These are phyloP conservation scores for Agrochola circellaris DNA, from an alignment of 2,888 invertebrate genomes.

Conservation along the genomic window DNA sequence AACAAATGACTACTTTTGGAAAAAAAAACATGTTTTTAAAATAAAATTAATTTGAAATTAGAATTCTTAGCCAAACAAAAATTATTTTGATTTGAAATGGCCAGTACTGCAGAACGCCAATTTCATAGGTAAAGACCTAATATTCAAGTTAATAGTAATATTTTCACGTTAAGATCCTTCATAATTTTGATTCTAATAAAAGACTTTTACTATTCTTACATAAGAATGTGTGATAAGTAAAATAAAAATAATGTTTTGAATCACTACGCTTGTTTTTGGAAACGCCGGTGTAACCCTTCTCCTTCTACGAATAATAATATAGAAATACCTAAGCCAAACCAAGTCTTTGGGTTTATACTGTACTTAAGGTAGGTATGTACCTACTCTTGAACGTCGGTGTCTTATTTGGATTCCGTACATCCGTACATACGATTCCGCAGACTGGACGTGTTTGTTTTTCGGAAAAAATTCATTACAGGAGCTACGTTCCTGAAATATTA, in stretches of 20 bases:
- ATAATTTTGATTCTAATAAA: background rate
- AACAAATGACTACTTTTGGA: too few species aligned
- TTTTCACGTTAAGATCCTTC: background rate
- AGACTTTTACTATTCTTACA: background rate
- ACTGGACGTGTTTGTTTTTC: constrained; percentile 10
- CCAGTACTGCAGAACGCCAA: too few species aligned
- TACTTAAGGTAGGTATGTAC: constrained; percentile 20
- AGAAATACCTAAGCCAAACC: constrained; percentile 18
- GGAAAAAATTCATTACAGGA: constrained; percentile 7
- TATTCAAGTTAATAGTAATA: constrained; percentile 7
- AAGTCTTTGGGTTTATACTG: constrained; percentile 20
- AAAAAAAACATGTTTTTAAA: too few species aligned
- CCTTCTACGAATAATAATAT: constrained; percentile 46
- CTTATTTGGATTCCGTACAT: constrained; percentile 36
- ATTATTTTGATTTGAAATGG: too few species aligned
- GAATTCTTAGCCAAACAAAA: too few species aligned
- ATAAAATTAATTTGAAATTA: too few species aligned
- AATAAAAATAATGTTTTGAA: constrained; percentile 5
- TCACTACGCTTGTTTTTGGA: constrained; percentile 26
- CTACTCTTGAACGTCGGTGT: constrained; percentile 10
- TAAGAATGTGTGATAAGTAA: constrained; percentile 2
- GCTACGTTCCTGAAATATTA: background rate
- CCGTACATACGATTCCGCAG: background rate
- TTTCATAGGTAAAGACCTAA: too few species aligned
- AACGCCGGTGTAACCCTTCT: constrained; percentile 12